Conservation (phyloP, 2,797 vertebrate genomes). For the Amblyopsis hoosieri region DNA sequence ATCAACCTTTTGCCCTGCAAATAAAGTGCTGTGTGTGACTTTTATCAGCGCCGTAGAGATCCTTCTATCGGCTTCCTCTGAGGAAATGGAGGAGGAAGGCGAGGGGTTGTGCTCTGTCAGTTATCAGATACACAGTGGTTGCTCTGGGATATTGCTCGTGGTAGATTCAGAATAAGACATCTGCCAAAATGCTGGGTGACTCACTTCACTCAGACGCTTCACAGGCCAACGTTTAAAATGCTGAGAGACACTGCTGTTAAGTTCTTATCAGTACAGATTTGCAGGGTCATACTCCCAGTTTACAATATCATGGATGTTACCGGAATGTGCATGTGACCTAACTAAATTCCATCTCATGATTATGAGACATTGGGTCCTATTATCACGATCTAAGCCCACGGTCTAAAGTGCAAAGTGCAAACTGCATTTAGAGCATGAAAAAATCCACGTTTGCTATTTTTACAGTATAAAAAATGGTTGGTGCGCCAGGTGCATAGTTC, state of each 20-base stretch:
- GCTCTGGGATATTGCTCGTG: constrained; percentile 71
- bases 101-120: constrained; percentile 59
- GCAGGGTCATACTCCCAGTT: too few relatives aligned
- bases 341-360: constrained; percentile 14
- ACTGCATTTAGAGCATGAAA: too few relatives aligned
- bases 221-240: constrained; percentile 53
- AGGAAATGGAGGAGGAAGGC: constrained; percentile 75
- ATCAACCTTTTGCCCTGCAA: constrained; percentile 68
- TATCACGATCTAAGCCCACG: too few relatives aligned
- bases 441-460: too few relatives aligned
- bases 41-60: constrained; percentile 64
- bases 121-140: constrained; percentile 74
- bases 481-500: too few relatives aligned
- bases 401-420: too few relatives aligned
- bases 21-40: constrained; percentile 63
- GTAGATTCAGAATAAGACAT: constrained; percentile 74
- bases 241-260: constrained; percentile 46
- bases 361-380: constrained; percentile 7
- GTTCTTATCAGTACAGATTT: constrained; percentile 22
- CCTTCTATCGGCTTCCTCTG: constrained; percentile 63
- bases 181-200: constrained; percentile 59
- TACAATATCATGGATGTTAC: too few relatives aligned
- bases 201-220: constrained; percentile 53
- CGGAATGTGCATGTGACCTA: too few relatives aligned
- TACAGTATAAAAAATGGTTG: too few relatives aligned